These are phyloP conservation scores for Charaxes varanes DNA, from an alignment of 1,140 invertebrate species.

Conservation along the genomic window DNA sequence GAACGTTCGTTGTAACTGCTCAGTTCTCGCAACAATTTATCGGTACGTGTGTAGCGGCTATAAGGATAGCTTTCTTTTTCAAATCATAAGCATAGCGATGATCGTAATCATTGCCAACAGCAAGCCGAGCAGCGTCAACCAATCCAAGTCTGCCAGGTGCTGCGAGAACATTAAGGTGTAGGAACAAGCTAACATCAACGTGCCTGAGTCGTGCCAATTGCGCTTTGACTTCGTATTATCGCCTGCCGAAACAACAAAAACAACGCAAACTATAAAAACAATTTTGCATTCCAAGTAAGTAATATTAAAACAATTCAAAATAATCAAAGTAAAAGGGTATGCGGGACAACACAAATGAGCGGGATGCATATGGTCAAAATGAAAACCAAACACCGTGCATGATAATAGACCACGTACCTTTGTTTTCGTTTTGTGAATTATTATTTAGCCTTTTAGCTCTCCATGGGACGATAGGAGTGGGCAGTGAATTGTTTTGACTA, in stretches of 20 bases:
- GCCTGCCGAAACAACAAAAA: conserved; percentile 55
- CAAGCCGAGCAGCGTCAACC: conserved; percentile 79
- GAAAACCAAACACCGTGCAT: conserved; percentile 69
- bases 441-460: conserved; percentile 56
- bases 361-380: conserved; percentile 62
- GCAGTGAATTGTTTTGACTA: conserved; percentile 61
- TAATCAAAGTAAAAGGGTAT: conserved; percentile 18
- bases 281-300: conserved; percentile 11
- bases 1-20: no score
- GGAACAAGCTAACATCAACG: conserved; percentile 78
- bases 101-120: conserved; percentile 81
- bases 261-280: conserved; percentile 38
- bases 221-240: conserved; percentile 63
- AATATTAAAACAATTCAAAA: conserved; percentile 7
- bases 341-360: conserved; percentile 41
- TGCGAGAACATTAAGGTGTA: conserved; percentile 79
- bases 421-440: conserved; percentile 59
- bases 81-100: conserved; percentile 77
- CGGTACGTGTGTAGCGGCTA: no score
- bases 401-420: conserved; percentile 65
- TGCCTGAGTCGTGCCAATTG: conserved; percentile 75
- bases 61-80: conserved; percentile 21
- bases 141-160: conserved; percentile 78
- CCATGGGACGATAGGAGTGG: conserved; percentile 56
- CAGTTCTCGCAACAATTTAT: no score